Evolutionary conservation across 2,888 invertebrate genomes (phyloP).

Genomic region (Drosophila algonquin): DNA sequence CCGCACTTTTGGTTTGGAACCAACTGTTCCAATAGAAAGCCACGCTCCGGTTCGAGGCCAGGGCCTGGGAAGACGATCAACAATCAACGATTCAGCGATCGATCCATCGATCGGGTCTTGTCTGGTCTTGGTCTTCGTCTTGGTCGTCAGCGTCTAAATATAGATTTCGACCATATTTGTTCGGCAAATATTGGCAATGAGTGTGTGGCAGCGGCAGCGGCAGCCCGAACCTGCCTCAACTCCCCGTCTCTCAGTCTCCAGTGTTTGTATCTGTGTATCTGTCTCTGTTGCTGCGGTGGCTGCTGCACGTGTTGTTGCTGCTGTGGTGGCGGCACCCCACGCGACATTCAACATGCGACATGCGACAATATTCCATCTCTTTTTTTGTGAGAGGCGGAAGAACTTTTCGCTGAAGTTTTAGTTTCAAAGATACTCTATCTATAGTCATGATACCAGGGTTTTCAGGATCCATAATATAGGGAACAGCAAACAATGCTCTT

Average conservation of each 20-base stretch:
- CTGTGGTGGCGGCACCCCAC: slow-evolving; percentile 66
- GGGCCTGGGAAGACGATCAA: slow-evolving; percentile 39
- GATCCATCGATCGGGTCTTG: slow-evolving; percentile 19
- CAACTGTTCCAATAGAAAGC: slow-evolving; percentile 76
- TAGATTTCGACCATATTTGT: slow-evolving; percentile 79
- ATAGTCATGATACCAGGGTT: not conserved
- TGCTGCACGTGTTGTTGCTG: slow-evolving; percentile 61
- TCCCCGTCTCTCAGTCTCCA: slow-evolving; percentile 30
- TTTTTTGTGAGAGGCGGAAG: not conserved
- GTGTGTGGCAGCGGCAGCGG: slow-evolving; percentile 36
- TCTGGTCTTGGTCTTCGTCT: not conserved
- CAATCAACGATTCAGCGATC: slow-evolving; percentile 9
- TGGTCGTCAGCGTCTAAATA: slow-evolving; percentile 76
- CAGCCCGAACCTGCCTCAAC: slow-evolving; percentile 71
- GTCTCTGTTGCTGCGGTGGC: slow-evolving; percentile 8
- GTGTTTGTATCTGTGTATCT: slow-evolving; percentile 12
- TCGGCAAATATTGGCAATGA: slow-evolving; percentile 79
- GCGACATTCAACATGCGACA: slow-evolving; percentile 64
- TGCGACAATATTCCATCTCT: slow-evolving; percentile 28
- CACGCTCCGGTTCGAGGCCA: slow-evolving; percentile 56
- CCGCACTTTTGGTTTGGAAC: slow-evolving; percentile 33
- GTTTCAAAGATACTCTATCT: not conserved
- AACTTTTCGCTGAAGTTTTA: not conserved
- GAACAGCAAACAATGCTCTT: not conserved
- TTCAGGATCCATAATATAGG: not conserved